Conservation (phyloP, 2,888 invertebrate genomes). For the Heliconius aoede region DNA sequence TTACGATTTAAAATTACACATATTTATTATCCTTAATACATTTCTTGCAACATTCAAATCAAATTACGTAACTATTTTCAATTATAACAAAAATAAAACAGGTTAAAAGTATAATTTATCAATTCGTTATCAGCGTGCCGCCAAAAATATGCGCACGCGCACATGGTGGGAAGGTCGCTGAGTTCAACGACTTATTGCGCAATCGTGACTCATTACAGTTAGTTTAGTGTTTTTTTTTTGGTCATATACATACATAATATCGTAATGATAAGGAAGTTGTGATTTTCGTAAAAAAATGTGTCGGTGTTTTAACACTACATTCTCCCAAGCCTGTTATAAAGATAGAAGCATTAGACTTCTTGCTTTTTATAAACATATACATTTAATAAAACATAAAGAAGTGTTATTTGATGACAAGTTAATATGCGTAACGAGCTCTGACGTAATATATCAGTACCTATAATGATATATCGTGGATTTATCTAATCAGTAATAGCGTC, state of each 20-base stretch:
- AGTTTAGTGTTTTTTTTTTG: slow-evolving; percentile 6
- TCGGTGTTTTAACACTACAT: too few species aligned
- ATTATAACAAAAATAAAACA: slow-evolving; percentile 24
- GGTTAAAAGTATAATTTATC: slow-evolving; percentile 22
- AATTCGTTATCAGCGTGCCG: slow-evolving; percentile 28
- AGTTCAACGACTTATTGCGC: slow-evolving; percentile 57
- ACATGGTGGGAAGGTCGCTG: slow-evolving; percentile 55
- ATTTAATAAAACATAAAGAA: slow-evolving; percentile 13
- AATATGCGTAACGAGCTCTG: background rate
- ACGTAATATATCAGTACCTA: background rate
- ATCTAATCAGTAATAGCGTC: slow-evolving; percentile 24
- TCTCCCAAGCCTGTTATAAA: too few species aligned
- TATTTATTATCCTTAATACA: too few species aligned
- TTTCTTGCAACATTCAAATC: background rate
- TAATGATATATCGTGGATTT: background rate
- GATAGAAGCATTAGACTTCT: too few species aligned
- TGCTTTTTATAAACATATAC: background rate
- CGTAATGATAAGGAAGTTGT: slow-evolving; percentile 28
- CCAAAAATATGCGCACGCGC: slow-evolving; percentile 38
- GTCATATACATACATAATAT: background rate
- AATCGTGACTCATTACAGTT: slow-evolving; percentile 49
- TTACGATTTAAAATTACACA: too few species aligned
- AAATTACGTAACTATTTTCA: background rate
- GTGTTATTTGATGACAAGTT: slow-evolving; percentile 13
- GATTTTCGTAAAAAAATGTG: too few species aligned